These are phyloP conservation scores for Calosoma granatense DNA, from an alignment of 1,140 invertebrate species.

Conservation along the genomic window DNA sequence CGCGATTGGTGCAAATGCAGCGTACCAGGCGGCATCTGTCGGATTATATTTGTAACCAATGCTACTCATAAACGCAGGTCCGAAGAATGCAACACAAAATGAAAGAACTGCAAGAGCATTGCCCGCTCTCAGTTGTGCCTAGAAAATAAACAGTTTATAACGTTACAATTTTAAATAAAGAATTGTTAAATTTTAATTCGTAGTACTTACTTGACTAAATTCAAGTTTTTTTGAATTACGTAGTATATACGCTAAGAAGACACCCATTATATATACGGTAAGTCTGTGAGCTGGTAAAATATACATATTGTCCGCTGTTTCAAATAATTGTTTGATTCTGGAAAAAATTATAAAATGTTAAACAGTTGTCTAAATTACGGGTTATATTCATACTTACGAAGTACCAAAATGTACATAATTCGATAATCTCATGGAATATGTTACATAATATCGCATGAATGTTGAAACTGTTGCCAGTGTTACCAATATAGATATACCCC, in stretches of 20 bases:
- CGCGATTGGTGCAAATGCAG: conserved; percentile 58
- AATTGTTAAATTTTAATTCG: not conserved
- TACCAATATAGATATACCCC: conserved; percentile 41
- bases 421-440: conserved; percentile 49
- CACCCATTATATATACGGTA: conserved; percentile 62
- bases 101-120: conserved; percentile 25
- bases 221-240: conserved; percentile 34
- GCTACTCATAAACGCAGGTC: conserved; percentile 52
- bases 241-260: conserved; percentile 50
- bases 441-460: conserved; percentile 50
- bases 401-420: conserved; percentile 64
- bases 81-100: conserved; percentile 45
- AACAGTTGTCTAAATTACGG: no score
- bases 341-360: conserved; percentile 17
- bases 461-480: conserved; percentile 49
- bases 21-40: conserved; percentile 54
- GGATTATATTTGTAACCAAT: conserved; percentile 55
- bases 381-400: conserved; percentile 67
- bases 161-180: not conserved
- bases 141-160: conserved; percentile 20
- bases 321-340: conserved; percentile 55
- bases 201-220: conserved; percentile 31
- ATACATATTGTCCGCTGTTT: conserved; percentile 60
- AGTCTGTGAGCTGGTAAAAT: conserved; percentile 56
- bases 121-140: conserved; percentile 44